phyloP scores from a whole-genome alignment of 30 jellyfish, hydroid and myxozoan genomes.

The Aurelia sp. region DNA sequence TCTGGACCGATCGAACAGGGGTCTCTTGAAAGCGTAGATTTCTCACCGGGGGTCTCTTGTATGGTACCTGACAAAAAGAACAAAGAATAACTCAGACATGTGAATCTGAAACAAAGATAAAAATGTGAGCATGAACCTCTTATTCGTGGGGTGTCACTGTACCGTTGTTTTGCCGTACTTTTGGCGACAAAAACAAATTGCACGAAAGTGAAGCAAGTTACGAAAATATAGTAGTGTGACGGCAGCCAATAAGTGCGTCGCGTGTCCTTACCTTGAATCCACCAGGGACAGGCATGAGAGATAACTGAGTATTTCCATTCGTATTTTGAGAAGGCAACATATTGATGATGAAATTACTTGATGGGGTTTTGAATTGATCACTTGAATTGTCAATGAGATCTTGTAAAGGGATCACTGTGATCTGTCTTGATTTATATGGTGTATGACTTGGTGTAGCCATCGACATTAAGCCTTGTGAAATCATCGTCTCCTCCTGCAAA shows the following conservation, averaged over 20 bases:
- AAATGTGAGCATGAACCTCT: too few relatives aligned
- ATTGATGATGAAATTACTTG: conserved; percentile 54
- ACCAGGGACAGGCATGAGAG: conserved; percentile 23
- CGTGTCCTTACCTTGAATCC: conserved; percentile 45
- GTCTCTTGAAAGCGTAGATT: conserved; percentile 66
- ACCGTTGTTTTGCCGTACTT: too few relatives aligned
- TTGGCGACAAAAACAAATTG: too few relatives aligned
- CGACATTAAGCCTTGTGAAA: conserved; percentile 47
- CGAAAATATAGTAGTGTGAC: too few relatives aligned
- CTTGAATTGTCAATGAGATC: conserved; percentile 32
- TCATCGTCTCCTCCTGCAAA: conserved; percentile 56
- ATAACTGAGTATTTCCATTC: conserved; percentile 9
- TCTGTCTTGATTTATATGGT: conserved; percentile 40
- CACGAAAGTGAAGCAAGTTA: too few relatives aligned
- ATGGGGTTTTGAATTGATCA: conserved; percentile 58
- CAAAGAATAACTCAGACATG: too few relatives aligned
- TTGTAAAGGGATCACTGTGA: conserved; percentile 59
- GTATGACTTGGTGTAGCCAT: conserved; percentile 39
- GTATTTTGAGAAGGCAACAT: conserved; percentile 31
- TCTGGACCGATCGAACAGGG: conserved; percentile 23
- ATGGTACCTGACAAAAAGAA: conserved; percentile 47
- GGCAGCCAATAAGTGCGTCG: too few relatives aligned
- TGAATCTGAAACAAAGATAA: too few relatives aligned
- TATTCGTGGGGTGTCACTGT: too few relatives aligned
- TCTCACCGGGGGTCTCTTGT: conserved; percentile 71